Conservation (phyloP, 1,140 invertebrate genomes). For the Trichoplusia ni region DNA sequence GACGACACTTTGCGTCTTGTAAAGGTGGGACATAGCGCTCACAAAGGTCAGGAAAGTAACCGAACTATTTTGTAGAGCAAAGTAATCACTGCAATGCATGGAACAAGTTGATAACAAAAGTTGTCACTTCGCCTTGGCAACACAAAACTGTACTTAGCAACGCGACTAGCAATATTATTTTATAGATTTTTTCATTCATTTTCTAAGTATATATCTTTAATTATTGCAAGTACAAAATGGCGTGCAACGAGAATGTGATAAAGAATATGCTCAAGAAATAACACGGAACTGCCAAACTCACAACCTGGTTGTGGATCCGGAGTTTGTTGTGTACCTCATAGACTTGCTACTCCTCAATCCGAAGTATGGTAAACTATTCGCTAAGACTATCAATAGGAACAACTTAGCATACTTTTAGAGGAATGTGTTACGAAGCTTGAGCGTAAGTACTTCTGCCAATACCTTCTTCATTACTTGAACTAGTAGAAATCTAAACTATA, state of each 20-base stretch:
- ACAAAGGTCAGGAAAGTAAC: no score
- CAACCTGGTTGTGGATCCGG: constrained; percentile 54
- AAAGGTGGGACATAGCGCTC: no score
- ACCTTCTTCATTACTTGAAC: not conserved
- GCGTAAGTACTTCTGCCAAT: constrained; percentile 50
- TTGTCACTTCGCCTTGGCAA: no score
- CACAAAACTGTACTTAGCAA: no score
- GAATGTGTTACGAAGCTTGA: constrained; percentile 72
- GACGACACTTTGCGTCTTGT: no score
- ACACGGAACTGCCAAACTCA: constrained; percentile 61
- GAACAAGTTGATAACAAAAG: no score
- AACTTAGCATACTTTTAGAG: constrained; percentile 77
- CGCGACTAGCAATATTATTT: no score
- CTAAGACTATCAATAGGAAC: constrained; percentile 67
- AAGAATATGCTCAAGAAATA: constrained; percentile 82
- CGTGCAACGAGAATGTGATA: constrained; percentile 71
- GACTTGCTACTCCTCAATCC: constrained; percentile 80
- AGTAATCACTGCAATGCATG: no score
- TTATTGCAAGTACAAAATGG: no score
- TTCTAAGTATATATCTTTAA: not conserved
- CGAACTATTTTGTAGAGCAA: no score
- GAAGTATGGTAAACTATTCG: constrained; percentile 76
- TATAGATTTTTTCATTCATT: not conserved
- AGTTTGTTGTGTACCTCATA: constrained; percentile 70
- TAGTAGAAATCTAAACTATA: not conserved